Evolutionary conservation across 2,797 vertebrate species (phyloP).

Genomic region (Hephaestus fuliginosus): DNA sequence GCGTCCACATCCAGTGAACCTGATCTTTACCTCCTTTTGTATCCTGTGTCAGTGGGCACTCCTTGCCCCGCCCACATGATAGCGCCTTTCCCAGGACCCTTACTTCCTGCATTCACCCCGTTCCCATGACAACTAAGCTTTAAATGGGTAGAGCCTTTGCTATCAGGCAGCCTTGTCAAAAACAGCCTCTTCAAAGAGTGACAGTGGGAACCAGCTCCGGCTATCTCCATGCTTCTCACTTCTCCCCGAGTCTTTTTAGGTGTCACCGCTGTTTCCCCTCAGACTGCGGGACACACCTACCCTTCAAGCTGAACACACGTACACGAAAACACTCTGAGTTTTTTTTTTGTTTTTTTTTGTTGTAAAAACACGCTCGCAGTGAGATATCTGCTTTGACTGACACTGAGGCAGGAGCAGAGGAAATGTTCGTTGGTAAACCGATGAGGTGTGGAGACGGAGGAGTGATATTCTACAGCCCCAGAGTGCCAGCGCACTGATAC

Average conservation of each 20-base stretch:
- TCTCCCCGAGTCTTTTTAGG: conserved; percentile 52
- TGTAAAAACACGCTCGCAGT: conserved; percentile 56
- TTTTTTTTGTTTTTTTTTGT: background rate
- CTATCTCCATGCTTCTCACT: conserved; percentile 58
- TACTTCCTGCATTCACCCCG: conserved; percentile 85
- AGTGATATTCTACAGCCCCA: conserved; percentile 76
- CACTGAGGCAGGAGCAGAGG: conserved; percentile 63
- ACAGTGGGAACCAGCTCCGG: conserved; percentile 60
- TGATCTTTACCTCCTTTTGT: conserved; percentile 83
- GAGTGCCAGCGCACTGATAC: conserved; percentile 64
- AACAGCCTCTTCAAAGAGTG: conserved; percentile 66
- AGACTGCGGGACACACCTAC: conserved; percentile 51
- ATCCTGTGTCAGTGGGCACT: conserved; percentile 80
- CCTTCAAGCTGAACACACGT: conserved; percentile 20
- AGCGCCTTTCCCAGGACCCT: conserved; percentile 85
- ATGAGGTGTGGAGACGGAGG: conserved; percentile 79
- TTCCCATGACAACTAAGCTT: conserved; percentile 82
- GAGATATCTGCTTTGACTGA: conserved; percentile 70
- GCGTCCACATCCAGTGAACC: conserved; percentile 69
- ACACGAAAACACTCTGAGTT: conserved; percentile 11
- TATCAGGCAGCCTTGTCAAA: conserved; percentile 81
- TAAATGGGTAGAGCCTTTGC: conserved; percentile 73
- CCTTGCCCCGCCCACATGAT: conserved; percentile 83
- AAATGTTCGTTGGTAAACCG: conserved; percentile 80
- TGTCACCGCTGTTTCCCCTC: conserved; percentile 62